phyloP scores from a whole-genome alignment of 2,113 vertebrate species.

The Pundamilia nyererei region DNA sequence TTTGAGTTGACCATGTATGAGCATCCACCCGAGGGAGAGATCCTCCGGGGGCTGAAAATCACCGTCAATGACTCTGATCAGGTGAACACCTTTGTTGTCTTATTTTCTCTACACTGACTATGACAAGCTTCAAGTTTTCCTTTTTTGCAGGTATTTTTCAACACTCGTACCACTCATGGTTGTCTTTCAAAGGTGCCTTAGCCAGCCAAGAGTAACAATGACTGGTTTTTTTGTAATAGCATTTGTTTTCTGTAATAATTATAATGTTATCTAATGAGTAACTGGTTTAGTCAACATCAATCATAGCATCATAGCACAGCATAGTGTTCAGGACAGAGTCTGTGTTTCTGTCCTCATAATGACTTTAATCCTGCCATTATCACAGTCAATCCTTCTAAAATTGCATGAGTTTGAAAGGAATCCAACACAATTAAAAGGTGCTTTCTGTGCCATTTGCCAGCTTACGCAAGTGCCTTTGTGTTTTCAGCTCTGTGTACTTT shows the following conservation, averaged over 20 bases:
- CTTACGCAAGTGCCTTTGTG: slow-evolving; percentile 46
- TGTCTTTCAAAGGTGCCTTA: neutral
- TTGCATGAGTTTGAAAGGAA: slow-evolving; percentile 4
- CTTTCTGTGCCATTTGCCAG: slow-evolving; percentile 27
- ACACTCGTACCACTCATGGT: neutral
- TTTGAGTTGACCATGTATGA: slow-evolving; percentile 91
- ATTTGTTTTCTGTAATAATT: neutral
- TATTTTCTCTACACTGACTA: neutral
- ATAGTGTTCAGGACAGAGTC: neutral
- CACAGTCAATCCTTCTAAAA: slow-evolving; percentile 23
- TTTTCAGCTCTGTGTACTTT: neutral
- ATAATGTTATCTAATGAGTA: slow-evolving; percentile 18
- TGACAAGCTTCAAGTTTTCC: neutral
- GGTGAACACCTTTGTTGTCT: slow-evolving; percentile 58
- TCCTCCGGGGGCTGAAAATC: slow-evolving; percentile 87
- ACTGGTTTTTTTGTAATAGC: neutral
- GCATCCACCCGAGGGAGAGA: slow-evolving; percentile 91
- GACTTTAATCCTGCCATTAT: slow-evolving; percentile 27
- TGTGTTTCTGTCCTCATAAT: neutral
- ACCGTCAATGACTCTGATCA: slow-evolving; percentile 95
- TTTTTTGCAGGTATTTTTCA: neutral
- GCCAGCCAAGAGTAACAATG: neutral
- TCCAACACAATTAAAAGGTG: slow-evolving; percentile 29
- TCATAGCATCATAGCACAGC: neutral
- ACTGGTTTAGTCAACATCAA: neutral